Percentiles rank a stretch among this genome's conserved stretches.
Evolutionary conservation across 2,113 vertebrate genomes (phyloP).

Genomic region (Dasypus novemcinctus): DNA sequence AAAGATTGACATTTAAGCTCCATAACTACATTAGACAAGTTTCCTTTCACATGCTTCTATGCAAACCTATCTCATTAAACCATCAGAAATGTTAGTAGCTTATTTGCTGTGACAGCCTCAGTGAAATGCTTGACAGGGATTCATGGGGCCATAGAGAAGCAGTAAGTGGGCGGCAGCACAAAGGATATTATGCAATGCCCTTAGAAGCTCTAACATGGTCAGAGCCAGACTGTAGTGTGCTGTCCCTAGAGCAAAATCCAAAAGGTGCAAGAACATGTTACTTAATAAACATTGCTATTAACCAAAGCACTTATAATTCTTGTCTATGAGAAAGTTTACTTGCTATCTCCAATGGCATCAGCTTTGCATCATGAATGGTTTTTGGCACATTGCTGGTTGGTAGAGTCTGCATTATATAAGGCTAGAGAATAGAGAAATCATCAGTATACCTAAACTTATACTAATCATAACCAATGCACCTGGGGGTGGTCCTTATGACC

Average conservation of each 20-base stretch:
- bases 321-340: not conserved
- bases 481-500: not conserved
- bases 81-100: not conserved
- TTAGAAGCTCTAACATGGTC: not conserved
- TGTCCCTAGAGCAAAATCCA: not conserved
- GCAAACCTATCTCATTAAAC: not conserved
- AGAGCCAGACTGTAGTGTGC: not conserved
- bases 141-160: not conserved
- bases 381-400: not conserved
- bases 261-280: not conserved
- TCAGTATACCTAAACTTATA: not conserved
- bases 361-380: not conserved
- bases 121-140: not conserved
- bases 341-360: not conserved
- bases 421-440: not conserved
- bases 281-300: not conserved
- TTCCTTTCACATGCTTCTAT: not conserved
- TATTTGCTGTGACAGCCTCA: conserved; percentile 18
- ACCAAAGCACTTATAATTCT: not conserved
- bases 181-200: not conserved
- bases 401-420: not conserved
- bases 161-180: not conserved
- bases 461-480: not conserved
- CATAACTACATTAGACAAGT: not conserved
- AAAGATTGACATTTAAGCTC: not conserved